Conservation (phyloP, 2,888 invertebrate genomes). For the Chaetogeoica ovagalla region DNA sequence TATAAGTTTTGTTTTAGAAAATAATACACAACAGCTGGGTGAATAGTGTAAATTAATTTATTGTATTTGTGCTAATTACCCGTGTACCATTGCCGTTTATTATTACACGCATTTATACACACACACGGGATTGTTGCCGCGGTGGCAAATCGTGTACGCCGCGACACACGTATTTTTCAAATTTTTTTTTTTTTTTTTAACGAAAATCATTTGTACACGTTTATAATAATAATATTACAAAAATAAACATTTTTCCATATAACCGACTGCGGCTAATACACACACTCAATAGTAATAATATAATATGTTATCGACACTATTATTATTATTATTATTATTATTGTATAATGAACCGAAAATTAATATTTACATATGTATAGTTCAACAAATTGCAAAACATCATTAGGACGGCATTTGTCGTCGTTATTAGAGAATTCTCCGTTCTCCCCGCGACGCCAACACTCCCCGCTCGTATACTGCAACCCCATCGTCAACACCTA, state of each 20-base stretch:
- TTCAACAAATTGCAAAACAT: slow-evolving; percentile 46
- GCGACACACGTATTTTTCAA: slow-evolving; percentile 13
- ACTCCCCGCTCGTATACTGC: no score
- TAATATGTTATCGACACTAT: no score
- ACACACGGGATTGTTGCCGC: slow-evolving; percentile 22
- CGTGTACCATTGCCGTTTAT: slow-evolving; percentile 48
- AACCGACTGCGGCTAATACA: neutral
- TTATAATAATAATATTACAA: slow-evolving; percentile 44
- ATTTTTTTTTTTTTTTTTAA: slow-evolving; percentile 30
- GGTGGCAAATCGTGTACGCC: slow-evolving; percentile 11
- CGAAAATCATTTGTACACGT: slow-evolving; percentile 40
- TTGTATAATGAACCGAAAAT: slow-evolving; percentile 45
- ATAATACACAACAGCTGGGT: slow-evolving; percentile 27
- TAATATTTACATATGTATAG: slow-evolving; percentile 52
- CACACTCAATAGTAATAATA: neutral
- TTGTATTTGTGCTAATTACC: slow-evolving; percentile 51
- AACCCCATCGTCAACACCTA: no score
- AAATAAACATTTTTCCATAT: slow-evolving; percentile 18
- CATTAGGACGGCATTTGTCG: slow-evolving; percentile 48
- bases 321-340: slow-evolving; percentile 38
- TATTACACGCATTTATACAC: slow-evolving; percentile 28
- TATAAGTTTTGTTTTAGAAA: slow-evolving; percentile 36
- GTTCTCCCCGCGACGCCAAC: neutral
- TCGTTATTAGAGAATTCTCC: slow-evolving; percentile 39
- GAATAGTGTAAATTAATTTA: slow-evolving; percentile 51